Evolutionary conservation across 2,888 invertebrate genomes (phyloP), one percentile per base, ranked within the genome.

Genomic region (Nemotelus nigrinus): DNA sequence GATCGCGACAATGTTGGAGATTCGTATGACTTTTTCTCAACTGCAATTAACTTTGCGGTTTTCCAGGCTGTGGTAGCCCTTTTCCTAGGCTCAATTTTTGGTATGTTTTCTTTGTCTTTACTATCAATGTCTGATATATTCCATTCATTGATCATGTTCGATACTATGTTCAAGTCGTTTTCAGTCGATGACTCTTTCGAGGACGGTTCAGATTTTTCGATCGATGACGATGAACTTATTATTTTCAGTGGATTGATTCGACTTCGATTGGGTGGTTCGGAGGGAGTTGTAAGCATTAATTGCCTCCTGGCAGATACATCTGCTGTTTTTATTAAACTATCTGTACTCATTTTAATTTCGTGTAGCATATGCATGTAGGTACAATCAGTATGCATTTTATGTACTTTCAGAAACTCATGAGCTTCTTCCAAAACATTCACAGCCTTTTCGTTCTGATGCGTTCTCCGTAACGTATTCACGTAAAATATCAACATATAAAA

Each of bases 401-500:
- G 77, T 45, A 76, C 60, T 41, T 80, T 70, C 44, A 79, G 79
- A 41, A 77, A 41, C 50, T 79, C 64, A 3, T 68, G 8, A 3
- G 79, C 77, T 39, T 57, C 55, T 44, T 82, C 53, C 3, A 82
- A 79, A 25, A 82, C 71, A 3, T 80, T 67, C 0, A 83, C 74
- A 0, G 85, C 85, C 78, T 81, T 79, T 2, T 81, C 79, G 8
- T 82, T 81, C 45, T 82, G 81, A 2, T 79, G 78, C 2, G 78
- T 79, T 39, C 81, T 81, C 3, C 86, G 84, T 57, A 86, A 80
- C 55, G 82, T 83, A 78, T 86, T 85, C 1, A 82, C 81, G 64
- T 84, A 83, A 39, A 84, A 83, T 25, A 84, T 58, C 0, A 81
- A 57, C 80, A 81, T 80, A 8, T 72, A 79, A 41, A 80, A 76